Percentiles rank a stretch among this genome's conserved stretches.
These are phyloP conservation scores for Hoplodrina blanda DNA, from an alignment of 2,888 invertebrate species.

Conservation along the genomic window DNA sequence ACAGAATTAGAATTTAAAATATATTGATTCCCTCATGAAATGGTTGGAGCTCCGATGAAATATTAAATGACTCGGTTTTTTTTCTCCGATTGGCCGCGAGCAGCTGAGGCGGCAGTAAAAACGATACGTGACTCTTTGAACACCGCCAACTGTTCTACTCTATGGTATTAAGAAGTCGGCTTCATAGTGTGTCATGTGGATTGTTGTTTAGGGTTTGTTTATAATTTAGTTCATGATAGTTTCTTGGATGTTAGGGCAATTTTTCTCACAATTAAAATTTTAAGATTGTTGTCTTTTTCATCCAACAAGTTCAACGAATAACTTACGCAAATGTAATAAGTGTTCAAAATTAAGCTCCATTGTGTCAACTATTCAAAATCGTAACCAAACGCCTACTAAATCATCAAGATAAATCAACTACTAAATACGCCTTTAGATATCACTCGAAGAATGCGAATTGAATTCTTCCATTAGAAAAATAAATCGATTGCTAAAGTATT, in stretches of 20 bases:
- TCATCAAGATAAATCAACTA: background rate
- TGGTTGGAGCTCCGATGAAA: constrained; percentile 77
- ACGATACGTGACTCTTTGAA: constrained; percentile 80
- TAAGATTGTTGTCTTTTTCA: no score
- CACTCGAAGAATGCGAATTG: background rate
- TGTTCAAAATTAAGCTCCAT: background rate
- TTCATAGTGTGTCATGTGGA: constrained; percentile 46
- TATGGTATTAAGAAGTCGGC: constrained; percentile 44
- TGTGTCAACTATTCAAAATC: no score
- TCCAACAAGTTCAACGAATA: no score
- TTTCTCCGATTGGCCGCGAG: constrained; percentile 84
- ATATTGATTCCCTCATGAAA: constrained; percentile 85
- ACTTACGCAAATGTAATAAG: background rate
- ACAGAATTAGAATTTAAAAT: constrained; percentile 88
- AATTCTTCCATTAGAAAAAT: background rate
- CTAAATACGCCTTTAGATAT: background rate
- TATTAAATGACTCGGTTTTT: constrained; percentile 69
- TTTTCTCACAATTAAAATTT: no score
- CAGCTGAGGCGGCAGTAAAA: constrained; percentile 89
- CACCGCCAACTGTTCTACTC: constrained; percentile 35
- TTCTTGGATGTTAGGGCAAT: no score
- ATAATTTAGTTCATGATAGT: background rate
- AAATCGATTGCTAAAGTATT: constrained; percentile 18
- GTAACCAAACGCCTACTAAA: no score
- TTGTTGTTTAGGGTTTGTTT: background rate